These are phyloP conservation scores for Drosophila recens DNA, from an alignment of 2,888 invertebrate species.

Conservation along the genomic window DNA sequence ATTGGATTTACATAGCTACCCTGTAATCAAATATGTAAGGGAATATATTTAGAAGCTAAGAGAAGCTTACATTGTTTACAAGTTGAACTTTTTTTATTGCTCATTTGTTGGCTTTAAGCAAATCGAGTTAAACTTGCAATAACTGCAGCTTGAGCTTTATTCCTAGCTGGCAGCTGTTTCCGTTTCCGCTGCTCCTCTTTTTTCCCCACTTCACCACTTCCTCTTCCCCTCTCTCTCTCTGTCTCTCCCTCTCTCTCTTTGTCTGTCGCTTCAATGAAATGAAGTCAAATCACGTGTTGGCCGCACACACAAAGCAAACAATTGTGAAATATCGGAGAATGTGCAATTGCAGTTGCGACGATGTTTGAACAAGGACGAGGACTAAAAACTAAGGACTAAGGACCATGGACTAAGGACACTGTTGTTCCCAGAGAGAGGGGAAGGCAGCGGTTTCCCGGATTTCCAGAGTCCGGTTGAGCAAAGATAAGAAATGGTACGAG, in stretches of 20 bases:
- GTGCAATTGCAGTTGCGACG: slow-evolving; percentile 34
- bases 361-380: slow-evolving; percentile 26
- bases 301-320: slow-evolving; percentile 33
- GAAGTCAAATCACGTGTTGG: slow-evolving; percentile 40
- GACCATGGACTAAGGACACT: background rate
- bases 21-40: background rate
- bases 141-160: slow-evolving; percentile 5
- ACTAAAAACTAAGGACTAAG: no score
- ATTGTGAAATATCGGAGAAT: slow-evolving; percentile 32
- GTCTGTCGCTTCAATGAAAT: background rate
- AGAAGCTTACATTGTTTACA: background rate
- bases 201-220: background rate
- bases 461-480: background rate
- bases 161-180: slow-evolving; percentile 38
- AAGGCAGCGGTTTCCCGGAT: background rate
- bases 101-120: slow-evolving; percentile 20
- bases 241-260: background rate
- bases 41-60: background rate
- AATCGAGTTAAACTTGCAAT: slow-evolving; percentile 19
- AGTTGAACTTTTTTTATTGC: slow-evolving; percentile 1
- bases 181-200: slow-evolving; percentile 27
- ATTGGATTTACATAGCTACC: background rate
- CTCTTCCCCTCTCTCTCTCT: background rate
- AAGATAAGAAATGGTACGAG: background rate
- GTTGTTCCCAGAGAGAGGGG: background rate